These are phyloP conservation scores for Parochlus steinenii DNA, from an alignment of 2,888 invertebrate species.

Conservation along the genomic window DNA sequence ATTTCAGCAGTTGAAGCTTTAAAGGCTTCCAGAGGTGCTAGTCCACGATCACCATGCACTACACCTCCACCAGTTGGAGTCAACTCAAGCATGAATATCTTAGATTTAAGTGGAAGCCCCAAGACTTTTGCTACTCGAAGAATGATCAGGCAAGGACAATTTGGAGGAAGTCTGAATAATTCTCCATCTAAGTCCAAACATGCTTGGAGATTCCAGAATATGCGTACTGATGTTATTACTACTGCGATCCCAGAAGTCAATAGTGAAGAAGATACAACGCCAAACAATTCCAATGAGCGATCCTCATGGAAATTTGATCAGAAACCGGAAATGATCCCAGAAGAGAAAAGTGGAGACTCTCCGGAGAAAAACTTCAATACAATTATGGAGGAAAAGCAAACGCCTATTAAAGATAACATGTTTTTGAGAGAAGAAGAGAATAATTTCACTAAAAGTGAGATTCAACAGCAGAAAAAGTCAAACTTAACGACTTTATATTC, in stretches of 20 bases:
- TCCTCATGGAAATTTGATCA: constrained; percentile 29
- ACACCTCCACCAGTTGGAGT: constrained; percentile 11
- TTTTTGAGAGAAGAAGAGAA: constrained; percentile 30
- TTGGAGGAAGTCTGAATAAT: constrained; percentile 27
- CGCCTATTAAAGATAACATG: constrained; percentile 27
- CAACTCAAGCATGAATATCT: constrained; percentile 40
- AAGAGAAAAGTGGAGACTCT: constrained; percentile 3
- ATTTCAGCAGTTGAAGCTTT: constrained; percentile 65
- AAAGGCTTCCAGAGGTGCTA: constrained; percentile 46
- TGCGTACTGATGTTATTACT: constrained; percentile 67
- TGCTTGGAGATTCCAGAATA: constrained; percentile 55
- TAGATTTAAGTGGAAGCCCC: constrained; percentile 54
- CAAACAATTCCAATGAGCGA: constrained; percentile 31
- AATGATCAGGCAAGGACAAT: constrained; percentile 32
- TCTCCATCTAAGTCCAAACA: constrained; percentile 31
- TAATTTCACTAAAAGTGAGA: constrained; percentile 30
- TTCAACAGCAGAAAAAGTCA: constrained; percentile 14
- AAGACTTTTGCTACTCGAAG: constrained; percentile 50
- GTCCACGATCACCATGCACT: constrained; percentile 17
- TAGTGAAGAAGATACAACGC: constrained; percentile 60
- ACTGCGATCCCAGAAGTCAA: constrained; percentile 72
- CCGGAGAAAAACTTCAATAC: constrained; percentile 14
- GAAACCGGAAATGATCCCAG: constrained; percentile 33
- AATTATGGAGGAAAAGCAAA: constrained; percentile 19
- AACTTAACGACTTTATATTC: constrained; percentile 16